Evolutionary conservation across 2,113 vertebrate genomes (phyloP), one percentile per base, ranked within the genome.

Genomic region (Xenus cinereus): DNA sequence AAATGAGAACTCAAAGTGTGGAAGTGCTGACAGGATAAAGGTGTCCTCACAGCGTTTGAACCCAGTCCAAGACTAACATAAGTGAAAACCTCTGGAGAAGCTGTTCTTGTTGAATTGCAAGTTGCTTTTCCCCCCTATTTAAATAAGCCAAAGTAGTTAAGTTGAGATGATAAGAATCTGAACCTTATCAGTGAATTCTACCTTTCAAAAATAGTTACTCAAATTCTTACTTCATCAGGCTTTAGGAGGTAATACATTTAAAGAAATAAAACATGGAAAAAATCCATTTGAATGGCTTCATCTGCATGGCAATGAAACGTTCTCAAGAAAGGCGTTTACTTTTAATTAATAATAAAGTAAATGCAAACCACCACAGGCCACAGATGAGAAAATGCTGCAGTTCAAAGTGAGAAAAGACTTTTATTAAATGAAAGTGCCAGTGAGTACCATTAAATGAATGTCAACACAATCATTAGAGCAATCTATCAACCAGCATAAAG

Each of bases 171-270:
- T 96, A 96, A 97, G 64, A 71, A 96, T 96, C 95, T 96, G 76
- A 73, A 74, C 20, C 84, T 95, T 97, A 97, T 96, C 94, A 76
- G 88, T 79, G 86, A 93, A 92, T 94, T 90, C 57, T 87, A 54
- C 83, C 32, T 95, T 95, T 93, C 88, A 93, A 91, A 97, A 97
- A 97, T 94, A 94, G 85, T 93, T 96, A 97, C 96, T 92, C 94
- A 95, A 93, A 95, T 87, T 92, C 92, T 96, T 95, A 92, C 76
- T 97, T 96, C 92, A 95, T 95, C 83, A 94, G 45, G 66, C 60
- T 95, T 96, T 91, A 92, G 62, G 62, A 97, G 89, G 60, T 72
- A 93, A 92, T 62, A 33, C 28, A 69, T 84, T 89, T 90, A 64
- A 86, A 93, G 88, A 94, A 94, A 90, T 75, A 78, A 89, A 92